Base-by-base conservation (phyloP, 2,888 invertebrate genomes). In the Aleiodes alternator region DNA sequence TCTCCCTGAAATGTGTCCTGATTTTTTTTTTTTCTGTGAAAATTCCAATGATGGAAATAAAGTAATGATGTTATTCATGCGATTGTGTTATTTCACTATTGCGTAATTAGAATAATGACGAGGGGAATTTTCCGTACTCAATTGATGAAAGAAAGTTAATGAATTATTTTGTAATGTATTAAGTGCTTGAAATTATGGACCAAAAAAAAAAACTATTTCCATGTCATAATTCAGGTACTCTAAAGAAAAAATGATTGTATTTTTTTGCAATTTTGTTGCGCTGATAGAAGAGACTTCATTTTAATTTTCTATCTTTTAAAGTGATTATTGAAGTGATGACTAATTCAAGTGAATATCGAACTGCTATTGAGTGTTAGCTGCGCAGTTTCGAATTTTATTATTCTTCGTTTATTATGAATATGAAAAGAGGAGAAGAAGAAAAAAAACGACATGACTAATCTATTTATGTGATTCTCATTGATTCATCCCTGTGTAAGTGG, bases 401-500 rank as follows among this genome's bases (percentile, higher is more conserved):
- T 29, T 16, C 23, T 51, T 31, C 31, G n/a, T 53, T 23, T 43
- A 43, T 9, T 43, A 43, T 43, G 43, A 43, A 43, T 11, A 9
- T 9, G 43, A 43, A 9, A 43, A 43, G 43, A 43, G 43, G 9
- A 43, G 34, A 43, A 50, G 14, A 50, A 43, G 23, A 64, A 11
- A 43, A 43, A 50, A 43, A 48, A 64, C 16, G 31, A 9, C 34
- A 14, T 51, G 14, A 53, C 53, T 68, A 68, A 68, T 68, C 11
- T 68, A 68, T 68, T 68, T 64, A 66, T 66, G 34, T 68, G 29
- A 68, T 68, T 68, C 51, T 34, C 51, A 50, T 11, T 23, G 50
- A n/a, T 31, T 29, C 68, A 68, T 51, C n/a, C 43, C 12, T 48
- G 50, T 51, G 23, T 34, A 51, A 51, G 9, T 59, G 5, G 48